Evolutionary conservation across 2,888 invertebrate genomes (phyloP).

Genomic region (Dendrolimus pini): DNA sequence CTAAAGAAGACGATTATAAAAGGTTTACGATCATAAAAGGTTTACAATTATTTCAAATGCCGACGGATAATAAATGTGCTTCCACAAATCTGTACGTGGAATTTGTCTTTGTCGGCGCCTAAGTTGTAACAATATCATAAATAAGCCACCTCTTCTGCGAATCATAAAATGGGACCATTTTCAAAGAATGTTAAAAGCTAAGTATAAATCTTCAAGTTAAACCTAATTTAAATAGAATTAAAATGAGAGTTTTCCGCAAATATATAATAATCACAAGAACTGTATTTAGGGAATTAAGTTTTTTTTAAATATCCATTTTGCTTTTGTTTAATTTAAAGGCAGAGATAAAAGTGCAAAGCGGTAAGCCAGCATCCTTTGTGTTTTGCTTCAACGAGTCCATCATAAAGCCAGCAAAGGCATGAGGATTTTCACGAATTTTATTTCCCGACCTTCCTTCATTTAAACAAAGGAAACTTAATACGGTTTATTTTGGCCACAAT

Average conservation of each 20-base stretch:
- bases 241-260: not conserved
- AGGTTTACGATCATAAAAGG: no score
- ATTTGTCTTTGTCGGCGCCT: no score
- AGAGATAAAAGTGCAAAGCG: constrained; percentile 1
- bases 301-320: not conserved
- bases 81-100: no score
- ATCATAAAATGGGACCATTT: not conserved
- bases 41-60: no score
- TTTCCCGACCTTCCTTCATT: not conserved
- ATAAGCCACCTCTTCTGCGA: not conserved
- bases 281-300: not conserved
- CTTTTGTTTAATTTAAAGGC: constrained; percentile 1
- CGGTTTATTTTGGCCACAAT: constrained; percentile 4
- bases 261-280: not conserved
- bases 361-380: constrained; percentile 1
- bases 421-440: not conserved
- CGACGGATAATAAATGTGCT: no score
- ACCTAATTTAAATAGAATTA: not conserved
- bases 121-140: not conserved
- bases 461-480: constrained; percentile 2
- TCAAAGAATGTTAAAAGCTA: not conserved
- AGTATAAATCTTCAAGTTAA: not conserved
- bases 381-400: not conserved
- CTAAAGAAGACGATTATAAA: no score
- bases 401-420: not conserved